Base-by-base conservation (phyloP, 1,140 invertebrate genomes). In the Chlorops oryzae region DNA sequence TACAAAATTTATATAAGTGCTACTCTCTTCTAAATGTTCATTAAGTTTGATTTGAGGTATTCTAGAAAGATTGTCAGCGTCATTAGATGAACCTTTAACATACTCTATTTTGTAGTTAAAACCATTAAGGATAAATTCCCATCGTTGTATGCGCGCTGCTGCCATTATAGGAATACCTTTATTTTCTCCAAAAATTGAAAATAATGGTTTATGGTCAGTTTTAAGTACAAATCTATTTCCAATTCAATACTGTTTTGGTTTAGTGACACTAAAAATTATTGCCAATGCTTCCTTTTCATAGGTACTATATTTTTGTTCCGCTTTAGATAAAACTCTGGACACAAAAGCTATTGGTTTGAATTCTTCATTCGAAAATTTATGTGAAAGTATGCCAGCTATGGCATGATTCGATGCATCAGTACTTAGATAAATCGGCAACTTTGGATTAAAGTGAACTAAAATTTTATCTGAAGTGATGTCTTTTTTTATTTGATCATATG, bases 271-370 rank as follows among this genome's bases (percentile, higher is more conserved):
- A 58, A 64, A 81, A 2, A 80, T 51, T 10, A 81, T 72, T 2
- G 73, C 70, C 13, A 77, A 55, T 6, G 73, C 75, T 65, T 83
- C 78, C 55, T 73, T 77, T 25, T 83, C 75, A 22, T 78, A 73
- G 51, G 76, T 73, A 10, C 69, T 51, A 44, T 80, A 78, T 44
- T 73, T 77, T 56, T 62, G 54, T 55, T 80, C 73, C 4, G 74
- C 56, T 27, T 58, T 35, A n/a, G 58, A 61, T 24, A 80, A 57
- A 1, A 65, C 63, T 40, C 70, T 54, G 7, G 77, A 79, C 9
- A 65, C 72, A 62, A 61, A 77, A 6, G 65, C 62, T 38, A 80
- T 72, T 18, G 73, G 71, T 49, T 25, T 65, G 52, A 35, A 51
- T 18, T 41, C 37, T 9, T 55, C 63, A 27, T 49, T 10, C 15